Evolutionary conservation across 2,113 vertebrate species (phyloP), one percentile per base, ranked within the genome.

Genomic region (Cinclus mexicanus): DNA sequence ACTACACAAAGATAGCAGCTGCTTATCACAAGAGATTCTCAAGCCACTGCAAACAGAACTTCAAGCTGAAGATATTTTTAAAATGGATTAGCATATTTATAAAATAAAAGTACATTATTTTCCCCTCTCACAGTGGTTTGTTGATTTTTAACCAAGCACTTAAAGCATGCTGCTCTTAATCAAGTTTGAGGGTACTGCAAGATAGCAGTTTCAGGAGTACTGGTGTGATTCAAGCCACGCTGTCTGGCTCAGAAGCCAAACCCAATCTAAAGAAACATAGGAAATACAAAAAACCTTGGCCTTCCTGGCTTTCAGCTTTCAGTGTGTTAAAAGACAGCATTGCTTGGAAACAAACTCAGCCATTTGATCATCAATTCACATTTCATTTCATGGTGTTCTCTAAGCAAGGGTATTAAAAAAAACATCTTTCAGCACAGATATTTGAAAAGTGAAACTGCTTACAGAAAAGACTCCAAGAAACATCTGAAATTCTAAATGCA

Each of bases 191-290:
- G 57, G 61, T 10, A 44, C 14, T 9, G 10, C 3, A 14, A 87
- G 44, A 55, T 1, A 18, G n/a, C 78, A 53, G 53, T 93, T 93
- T 56, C 79, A 71, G 70, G 52, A 75, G 37, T 11, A 33, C 19
- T 17, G 9, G 8, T 76, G 49, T 33, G 47, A 94, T 47, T 91
- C 67, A 88, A 37, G 78, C 44, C 85, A 42, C 10, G 63, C 67
- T 76, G 49, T 18, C 87, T 85, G 74, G 80, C 65, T 82, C 71
- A 56, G 55, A 91, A 90, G 83, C 60, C 68, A 93, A 94, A 93
- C 4, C 35, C 33, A 63, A 42, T 59, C 70, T 90, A 39, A 92
- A 85, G 44, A 84, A 80, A 64, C 1, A 0, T 1, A 50, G 42
- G 20, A 41, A 59, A 75, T 8, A 49, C 35, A 92, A 88, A 91